Evolutionary conservation across 2,797 vertebrate genomes (phyloP).

Genomic region (Gallinago stenura): DNA sequence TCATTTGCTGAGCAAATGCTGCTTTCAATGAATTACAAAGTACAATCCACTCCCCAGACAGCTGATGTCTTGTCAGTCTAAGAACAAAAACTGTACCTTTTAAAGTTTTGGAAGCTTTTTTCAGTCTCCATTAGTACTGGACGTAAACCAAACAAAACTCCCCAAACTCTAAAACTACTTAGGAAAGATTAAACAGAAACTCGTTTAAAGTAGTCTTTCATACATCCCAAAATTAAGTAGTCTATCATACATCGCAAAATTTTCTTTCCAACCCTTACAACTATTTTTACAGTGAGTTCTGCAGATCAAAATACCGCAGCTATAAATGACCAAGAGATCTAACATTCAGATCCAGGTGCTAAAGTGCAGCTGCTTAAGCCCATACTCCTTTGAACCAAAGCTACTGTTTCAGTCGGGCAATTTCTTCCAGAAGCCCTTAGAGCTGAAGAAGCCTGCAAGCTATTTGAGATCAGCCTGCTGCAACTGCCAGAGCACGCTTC

Average conservation of each 20-base stretch:
- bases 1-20: not conserved
- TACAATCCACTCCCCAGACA: not conserved
- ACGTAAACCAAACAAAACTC: not conserved
- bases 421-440: conserved; percentile 49
- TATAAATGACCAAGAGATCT: conserved; percentile 37
- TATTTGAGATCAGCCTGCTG: conserved; percentile 36
- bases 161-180: not conserved
- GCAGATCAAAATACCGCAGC: conserved; percentile 30
- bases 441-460: conserved; percentile 27
- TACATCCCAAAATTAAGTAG: not conserved
- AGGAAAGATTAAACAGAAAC: not conserved
- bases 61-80: not conserved
- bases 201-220: not conserved
- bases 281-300: conserved; percentile 39
- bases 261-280: not conserved
- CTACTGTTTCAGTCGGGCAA: conserved; percentile 64
- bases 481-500: conserved; percentile 25
- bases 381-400: conserved; percentile 52
- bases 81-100: not conserved
- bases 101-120: not conserved
- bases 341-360: conserved; percentile 62
- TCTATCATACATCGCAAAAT: not conserved
- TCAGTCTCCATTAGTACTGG: not conserved
- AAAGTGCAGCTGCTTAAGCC: conserved; percentile 55
- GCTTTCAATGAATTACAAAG: not conserved